These are phyloP conservation scores for Pocillopora verrucosa DNA, from an alignment of 64 coral and sea anemone genomes.

Conservation along the genomic window DNA sequence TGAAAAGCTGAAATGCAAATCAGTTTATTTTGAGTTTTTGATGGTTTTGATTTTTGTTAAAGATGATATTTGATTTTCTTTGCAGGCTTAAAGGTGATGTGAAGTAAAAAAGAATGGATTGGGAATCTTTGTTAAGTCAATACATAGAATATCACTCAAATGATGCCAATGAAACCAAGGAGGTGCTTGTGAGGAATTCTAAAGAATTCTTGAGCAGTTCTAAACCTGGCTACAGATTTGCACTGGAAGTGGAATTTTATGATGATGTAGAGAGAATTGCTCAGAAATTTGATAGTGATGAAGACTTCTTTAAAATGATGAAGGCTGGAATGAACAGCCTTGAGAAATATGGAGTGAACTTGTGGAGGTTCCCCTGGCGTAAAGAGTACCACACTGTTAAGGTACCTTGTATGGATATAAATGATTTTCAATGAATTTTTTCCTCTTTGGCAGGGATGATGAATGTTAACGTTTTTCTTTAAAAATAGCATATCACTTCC, in stretches of 20 bases:
- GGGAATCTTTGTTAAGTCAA: not conserved
- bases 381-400: constrained; percentile 33
- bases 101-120: not conserved
- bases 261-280: not conserved
- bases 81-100: too few relatives aligned
- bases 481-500: too few relatives aligned
- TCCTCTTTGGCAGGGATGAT: too few relatives aligned
- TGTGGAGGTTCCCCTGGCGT: constrained; percentile 31
- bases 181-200: not conserved
- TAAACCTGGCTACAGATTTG: not conserved
- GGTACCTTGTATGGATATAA: not conserved
- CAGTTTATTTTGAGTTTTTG: too few relatives aligned
- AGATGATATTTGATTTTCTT: too few relatives aligned
- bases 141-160: constrained; percentile 10
- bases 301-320: not conserved
- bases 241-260: not conserved
- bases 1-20: too few relatives aligned
- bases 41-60: too few relatives aligned
- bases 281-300: not conserved
- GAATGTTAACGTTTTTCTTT: too few relatives aligned
- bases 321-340: constrained; percentile 23
- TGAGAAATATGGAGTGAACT: constrained; percentile 13
- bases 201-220: not conserved
- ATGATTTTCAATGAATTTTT: not conserved
- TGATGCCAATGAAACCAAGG: not conserved